Conservation (phyloP, 1,140 invertebrate genomes). For the Cecropterus lyciades region DNA sequence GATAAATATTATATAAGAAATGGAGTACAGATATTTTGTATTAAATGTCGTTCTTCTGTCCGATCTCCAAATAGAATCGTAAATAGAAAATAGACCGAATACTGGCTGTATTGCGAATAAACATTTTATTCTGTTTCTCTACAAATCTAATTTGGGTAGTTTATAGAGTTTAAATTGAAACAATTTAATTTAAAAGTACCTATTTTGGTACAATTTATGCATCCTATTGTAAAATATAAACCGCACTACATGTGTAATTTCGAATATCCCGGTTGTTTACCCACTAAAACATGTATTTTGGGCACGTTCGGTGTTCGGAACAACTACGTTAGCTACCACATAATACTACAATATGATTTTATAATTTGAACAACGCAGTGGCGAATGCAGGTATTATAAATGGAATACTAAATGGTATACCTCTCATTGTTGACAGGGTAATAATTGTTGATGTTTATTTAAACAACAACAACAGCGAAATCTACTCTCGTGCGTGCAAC, state of each 20-base stretch:
- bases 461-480: too few species aligned
- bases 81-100: background rate
- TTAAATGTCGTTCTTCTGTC: background rate
- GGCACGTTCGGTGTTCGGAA: constrained; percentile 7
- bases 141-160: too few species aligned
- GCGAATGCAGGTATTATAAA: constrained; percentile 1
- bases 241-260: constrained; percentile 17
- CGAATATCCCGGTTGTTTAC: constrained; percentile 22
- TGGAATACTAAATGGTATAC: background rate
- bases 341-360: constrained; percentile 13
- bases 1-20: background rate
- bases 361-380: constrained; percentile 2
- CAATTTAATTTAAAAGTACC: constrained; percentile 1
- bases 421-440: too few species aligned
- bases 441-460: too few species aligned
- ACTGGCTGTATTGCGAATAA: background rate
- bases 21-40: background rate
- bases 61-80: background rate
- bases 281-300: constrained; percentile 12
- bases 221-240: constrained; percentile 2
- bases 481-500: too few species aligned
- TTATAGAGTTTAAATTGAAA: background rate
- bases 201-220: background rate
- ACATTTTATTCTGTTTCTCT: background rate
- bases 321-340: constrained; percentile 19